These are phyloP conservation scores for Chrosomus eos DNA, from an alignment of 2,797 vertebrate genomes.

Conservation along the genomic window DNA sequence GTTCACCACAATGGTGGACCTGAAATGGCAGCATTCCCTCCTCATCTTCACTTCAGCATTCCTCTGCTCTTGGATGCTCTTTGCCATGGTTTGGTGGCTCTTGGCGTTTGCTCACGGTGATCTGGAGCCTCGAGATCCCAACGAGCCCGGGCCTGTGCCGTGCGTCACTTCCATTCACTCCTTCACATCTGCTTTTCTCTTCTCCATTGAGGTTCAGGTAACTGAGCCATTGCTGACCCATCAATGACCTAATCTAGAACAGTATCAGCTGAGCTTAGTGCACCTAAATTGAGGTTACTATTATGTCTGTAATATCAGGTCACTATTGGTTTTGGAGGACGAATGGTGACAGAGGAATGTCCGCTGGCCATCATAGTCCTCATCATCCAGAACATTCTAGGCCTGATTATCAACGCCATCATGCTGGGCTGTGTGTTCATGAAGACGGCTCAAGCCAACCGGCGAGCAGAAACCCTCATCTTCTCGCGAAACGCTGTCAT, in stretches of 20 bases:
- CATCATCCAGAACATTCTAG: constrained; percentile 96
- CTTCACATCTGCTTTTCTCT: constrained; percentile 96
- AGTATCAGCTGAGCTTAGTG: not conserved
- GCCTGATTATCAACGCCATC: constrained; percentile 94
- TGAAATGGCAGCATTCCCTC: constrained; percentile 85
- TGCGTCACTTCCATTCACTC: constrained; percentile 86
- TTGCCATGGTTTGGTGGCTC: constrained; percentile 87
- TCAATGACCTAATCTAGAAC: not conserved
- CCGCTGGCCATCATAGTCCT: constrained; percentile 90
- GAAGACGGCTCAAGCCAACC: constrained; percentile 97
- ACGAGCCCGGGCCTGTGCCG: constrained; percentile 69
- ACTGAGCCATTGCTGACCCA: not conserved
- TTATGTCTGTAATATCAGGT: constrained; percentile 72
- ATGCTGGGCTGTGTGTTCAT: constrained; percentile 99
- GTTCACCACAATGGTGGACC: constrained; percentile 88
- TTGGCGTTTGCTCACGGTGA: constrained; percentile 85
- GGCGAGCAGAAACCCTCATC: constrained; percentile 93
- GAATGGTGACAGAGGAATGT: constrained; percentile 98
- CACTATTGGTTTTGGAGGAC: constrained; percentile 95
- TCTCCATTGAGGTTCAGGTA: constrained; percentile 97
- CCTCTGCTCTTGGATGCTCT: constrained; percentile 87
- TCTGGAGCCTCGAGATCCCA: constrained; percentile 72
- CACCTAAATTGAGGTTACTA: not conserved
- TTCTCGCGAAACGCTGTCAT: constrained; percentile 95
- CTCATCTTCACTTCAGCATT: constrained; percentile 86